Evolutionary conservation across 2,888 invertebrate species (phyloP).

Genomic region (Siphlonurus alternatus): DNA sequence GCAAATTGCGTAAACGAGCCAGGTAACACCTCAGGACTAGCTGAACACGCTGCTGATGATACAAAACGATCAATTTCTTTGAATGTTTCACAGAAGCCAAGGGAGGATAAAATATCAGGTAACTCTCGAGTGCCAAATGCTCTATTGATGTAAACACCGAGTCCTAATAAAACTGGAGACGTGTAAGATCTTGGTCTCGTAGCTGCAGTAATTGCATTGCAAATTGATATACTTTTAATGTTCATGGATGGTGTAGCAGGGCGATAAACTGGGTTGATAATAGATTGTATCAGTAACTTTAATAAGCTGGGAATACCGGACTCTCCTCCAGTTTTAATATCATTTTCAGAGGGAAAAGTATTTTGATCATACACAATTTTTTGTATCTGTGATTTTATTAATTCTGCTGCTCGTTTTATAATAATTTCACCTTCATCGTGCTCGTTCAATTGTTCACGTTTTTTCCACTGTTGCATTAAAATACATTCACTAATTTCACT

Average conservation of each 20-base stretch:
- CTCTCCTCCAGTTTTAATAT: not conserved
- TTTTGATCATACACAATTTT: not conserved
- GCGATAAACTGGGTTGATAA: not conserved
- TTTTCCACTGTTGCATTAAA: not conserved
- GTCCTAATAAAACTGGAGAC: not conserved
- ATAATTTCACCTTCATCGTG: not conserved
- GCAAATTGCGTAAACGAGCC: not conserved
- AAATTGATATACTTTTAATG: not conserved
- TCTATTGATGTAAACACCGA: not conserved
- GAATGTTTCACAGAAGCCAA: not conserved
- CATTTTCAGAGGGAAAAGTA: not conserved
- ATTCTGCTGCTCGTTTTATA: not conserved
- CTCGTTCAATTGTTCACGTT: not conserved
- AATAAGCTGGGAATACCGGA: not conserved
- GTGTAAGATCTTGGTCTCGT: not conserved
- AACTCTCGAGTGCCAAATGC: not conserved
- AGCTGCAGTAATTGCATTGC: not conserved
- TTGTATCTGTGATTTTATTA: not conserved
- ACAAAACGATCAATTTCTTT: not conserved
- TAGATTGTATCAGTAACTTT: not conserved
- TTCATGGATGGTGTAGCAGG: not conserved
- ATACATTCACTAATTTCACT: not conserved
- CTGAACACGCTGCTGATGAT: not conserved
- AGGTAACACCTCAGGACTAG: not conserved
- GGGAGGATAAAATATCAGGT: not conserved